Base-by-base conservation (phyloP, 2,113 vertebrate genomes). In the Rissa tridactyla region DNA sequence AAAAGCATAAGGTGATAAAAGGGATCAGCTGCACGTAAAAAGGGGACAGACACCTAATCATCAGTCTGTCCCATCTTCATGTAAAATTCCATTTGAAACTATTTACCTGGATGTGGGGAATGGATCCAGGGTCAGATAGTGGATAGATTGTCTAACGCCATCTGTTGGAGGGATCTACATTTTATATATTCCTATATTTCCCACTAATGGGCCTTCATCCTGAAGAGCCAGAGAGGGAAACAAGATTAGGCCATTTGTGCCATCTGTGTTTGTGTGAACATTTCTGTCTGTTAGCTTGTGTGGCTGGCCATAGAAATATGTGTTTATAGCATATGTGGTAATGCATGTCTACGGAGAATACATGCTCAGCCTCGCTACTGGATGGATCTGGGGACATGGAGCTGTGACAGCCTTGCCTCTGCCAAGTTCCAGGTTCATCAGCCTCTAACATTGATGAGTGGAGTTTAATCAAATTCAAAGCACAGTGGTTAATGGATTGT, bases 371-470 rank as follows among this genome's bases (percentile, higher is more conserved):
- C 40, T 77, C 1, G 1, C 7, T 47, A 21, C 55, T 25, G 34
- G 8, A 29, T 30, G 25, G 29, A 70, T 55, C 19, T 0, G 0
- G 27, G n/a, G n/a, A 70, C 13, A 7, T 15, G 19, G 13, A 55
- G 23, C 29, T 70, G 29, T 30, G 47, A 20, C 64, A 70, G 20
- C 11, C 20, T 70, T 1, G 0, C 11, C 11, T 40, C 47, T 70
- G 27, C 6, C 15, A 60, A 54, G 44, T 76, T 69, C 29, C 22
- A 61, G 27, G 46, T 76, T 61, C 38, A 69, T 29, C 34, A 68
- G 3, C 22, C 17, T 68, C 26, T 68, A 38, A 40, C 13, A 25
- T n/a, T 83, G 23, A 4, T 77, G n/a, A 61, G 38, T 40, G 25
- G 22, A 68, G 22, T 83, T 49, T 77, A 20, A 55, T 62, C 13